These are phyloP conservation scores for Hesperia comma DNA, from an alignment of 2,888 invertebrate genomes.

Conservation along the genomic window DNA sequence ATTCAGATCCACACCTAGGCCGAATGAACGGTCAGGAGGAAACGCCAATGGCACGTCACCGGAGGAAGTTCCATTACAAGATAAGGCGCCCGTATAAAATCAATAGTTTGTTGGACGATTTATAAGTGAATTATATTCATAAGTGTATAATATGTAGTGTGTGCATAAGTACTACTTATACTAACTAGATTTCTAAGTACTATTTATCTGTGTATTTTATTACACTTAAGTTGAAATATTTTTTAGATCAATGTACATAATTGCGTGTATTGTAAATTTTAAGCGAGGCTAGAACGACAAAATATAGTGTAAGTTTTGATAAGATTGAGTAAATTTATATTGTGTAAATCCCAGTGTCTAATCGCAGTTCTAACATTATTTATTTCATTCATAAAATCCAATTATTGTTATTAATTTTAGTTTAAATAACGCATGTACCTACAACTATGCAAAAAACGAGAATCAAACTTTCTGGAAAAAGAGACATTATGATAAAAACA, in stretches of 20 bases:
- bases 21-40: conserved; percentile 58
- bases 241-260: conserved; percentile 54
- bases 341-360: conserved; percentile 20
- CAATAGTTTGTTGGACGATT: conserved; percentile 17
- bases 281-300: conserved; percentile 41
- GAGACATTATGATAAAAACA: too few relatives aligned
- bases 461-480: too few relatives aligned
- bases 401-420: background rate
- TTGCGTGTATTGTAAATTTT: conserved; percentile 41
- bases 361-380: conserved; percentile 12
- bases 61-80: conserved; percentile 76
- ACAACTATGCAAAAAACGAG: too few relatives aligned
- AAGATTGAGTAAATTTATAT: conserved; percentile 41
- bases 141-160: too few relatives aligned
- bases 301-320: conserved; percentile 50
- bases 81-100: conserved; percentile 71
- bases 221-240: conserved; percentile 39
- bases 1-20: conserved; percentile 68
- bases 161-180: background rate
- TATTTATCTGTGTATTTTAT: conserved; percentile 5
- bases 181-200: background rate
- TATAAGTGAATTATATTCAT: conserved; percentile 6
- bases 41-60: conserved; percentile 66
- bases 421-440: too few relatives aligned
- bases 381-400: background rate